phyloP scores from a whole-genome alignment of 2,888 invertebrate species.

The Spisula subtruncata region DNA sequence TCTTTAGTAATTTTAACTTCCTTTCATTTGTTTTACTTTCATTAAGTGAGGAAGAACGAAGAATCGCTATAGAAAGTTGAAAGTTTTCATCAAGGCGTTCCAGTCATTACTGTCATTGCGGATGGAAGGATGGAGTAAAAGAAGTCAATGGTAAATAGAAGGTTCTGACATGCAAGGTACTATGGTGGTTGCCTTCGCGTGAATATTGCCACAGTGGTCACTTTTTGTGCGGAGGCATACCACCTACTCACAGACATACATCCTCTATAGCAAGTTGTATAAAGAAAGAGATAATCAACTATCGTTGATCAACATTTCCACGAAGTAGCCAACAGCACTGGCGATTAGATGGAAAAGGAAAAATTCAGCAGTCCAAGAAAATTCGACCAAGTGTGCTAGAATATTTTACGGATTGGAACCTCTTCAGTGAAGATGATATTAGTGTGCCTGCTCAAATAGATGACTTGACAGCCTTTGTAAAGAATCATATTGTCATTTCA shows the following conservation, averaged over 20 bases:
- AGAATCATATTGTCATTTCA: background rate
- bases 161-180: constrained; percentile 68
- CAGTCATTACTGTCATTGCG: constrained; percentile 71
- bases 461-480: background rate
- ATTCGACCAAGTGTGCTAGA: background rate
- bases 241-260: background rate
- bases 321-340: background rate
- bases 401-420: background rate
- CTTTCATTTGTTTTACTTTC: too few relatives aligned
- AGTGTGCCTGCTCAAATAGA: background rate
- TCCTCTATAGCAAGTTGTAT: background rate
- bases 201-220: background rate
- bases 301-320: background rate
- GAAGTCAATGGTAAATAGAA: constrained; percentile 67
- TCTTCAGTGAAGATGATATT: background rate
- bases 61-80: constrained; percentile 55
- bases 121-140: constrained; percentile 71
- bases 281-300: background rate
- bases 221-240: background rate
- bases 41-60: constrained; percentile 61
- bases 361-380: background rate
- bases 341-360: background rate
- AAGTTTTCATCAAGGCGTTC: constrained; percentile 62
- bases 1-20: too few relatives aligned
- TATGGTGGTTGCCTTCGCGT: constrained; percentile 48